These are phyloP conservation scores for Lepisosteus osseus DNA, from an alignment of 2,113 vertebrate genomes.

Conservation along the genomic window DNA sequence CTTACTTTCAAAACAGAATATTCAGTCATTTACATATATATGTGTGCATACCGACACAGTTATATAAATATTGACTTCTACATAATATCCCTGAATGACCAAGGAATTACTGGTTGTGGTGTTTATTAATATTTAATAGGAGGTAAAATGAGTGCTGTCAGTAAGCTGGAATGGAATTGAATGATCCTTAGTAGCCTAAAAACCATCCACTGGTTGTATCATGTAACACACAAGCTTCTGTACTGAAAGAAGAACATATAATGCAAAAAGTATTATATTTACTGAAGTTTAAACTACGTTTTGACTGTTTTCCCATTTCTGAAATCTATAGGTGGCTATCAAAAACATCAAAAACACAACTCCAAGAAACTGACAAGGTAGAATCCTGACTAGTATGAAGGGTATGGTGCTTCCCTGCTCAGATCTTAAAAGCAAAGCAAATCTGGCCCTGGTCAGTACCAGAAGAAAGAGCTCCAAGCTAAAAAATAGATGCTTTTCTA, in stretches of 20 bases:
- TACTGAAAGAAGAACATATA: not conserved
- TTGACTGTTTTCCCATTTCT: not conserved
- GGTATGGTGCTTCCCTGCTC: too few species aligned
- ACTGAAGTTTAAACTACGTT: not conserved
- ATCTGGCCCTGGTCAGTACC: too few species aligned
- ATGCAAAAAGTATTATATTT: not conserved
- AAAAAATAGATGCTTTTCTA: too few species aligned
- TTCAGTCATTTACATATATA: not conserved
- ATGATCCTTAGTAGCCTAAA: constrained; percentile 6
- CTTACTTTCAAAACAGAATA: not conserved
- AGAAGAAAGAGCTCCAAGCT: too few species aligned
- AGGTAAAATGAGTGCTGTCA: constrained; percentile 14
- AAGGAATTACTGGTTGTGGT: constrained; percentile 10
- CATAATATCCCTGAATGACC: constrained; percentile 10
- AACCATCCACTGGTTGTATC: not conserved
- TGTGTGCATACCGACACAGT: too few species aligned
- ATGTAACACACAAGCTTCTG: not conserved
- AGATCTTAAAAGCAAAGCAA: too few species aligned
- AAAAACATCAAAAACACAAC: too few species aligned
- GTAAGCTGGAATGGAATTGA: constrained; percentile 11
- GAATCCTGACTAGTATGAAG: too few species aligned
- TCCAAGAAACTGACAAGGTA: too few species aligned
- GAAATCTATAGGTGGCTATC: too few species aligned
- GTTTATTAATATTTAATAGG: constrained; percentile 25
- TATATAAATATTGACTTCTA: not conserved